A percentile compares a stretch with the other conserved stretches of the same genome.
These are phyloP conservation scores for Chrysotoxum bicinctum DNA, from an alignment of 2,888 invertebrate species.

Conservation along the genomic window DNA sequence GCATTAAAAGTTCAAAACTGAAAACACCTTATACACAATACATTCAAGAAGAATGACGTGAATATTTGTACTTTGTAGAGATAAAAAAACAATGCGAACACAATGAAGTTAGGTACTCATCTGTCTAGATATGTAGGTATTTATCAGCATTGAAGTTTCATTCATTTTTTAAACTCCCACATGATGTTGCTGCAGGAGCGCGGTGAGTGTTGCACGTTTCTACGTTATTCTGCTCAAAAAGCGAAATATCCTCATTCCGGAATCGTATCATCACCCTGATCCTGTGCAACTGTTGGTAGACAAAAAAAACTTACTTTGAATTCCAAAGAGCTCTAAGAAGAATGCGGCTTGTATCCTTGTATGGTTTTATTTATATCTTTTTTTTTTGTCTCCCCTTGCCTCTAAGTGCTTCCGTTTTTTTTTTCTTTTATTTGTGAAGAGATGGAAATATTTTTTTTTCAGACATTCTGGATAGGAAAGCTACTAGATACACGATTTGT, in stretches of 20 bases:
- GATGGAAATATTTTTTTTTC: constrained; percentile 28
- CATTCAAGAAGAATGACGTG: neutral
- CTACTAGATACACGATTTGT: constrained; percentile 2
- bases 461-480: constrained; percentile 27
- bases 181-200: neutral
- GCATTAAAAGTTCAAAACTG: neutral
- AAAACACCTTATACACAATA: constrained; percentile 21
- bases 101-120: constrained; percentile 50
- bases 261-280: constrained; percentile 45
- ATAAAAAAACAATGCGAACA: constrained; percentile 17
- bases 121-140: constrained; percentile 24
- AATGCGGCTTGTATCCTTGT: constrained; percentile 24
- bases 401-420: constrained; percentile 38
- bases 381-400: neutral
- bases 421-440: constrained; percentile 1
- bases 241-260: constrained; percentile 32
- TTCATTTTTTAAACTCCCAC: constrained; percentile 40
- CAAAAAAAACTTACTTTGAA: constrained; percentile 25
- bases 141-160: constrained; percentile 62
- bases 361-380: constrained; percentile 23
- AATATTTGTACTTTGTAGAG: neutral
- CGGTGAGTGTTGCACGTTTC: neutral
- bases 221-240: constrained; percentile 20
- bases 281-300: neutral
- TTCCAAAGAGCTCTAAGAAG: constrained; percentile 45